Percentiles rank a stretch among this genome's conserved stretches.
These are phyloP conservation scores for Pelochelys cantorii DNA, from an alignment of 2,797 vertebrate genomes.

Conservation along the genomic window DNA sequence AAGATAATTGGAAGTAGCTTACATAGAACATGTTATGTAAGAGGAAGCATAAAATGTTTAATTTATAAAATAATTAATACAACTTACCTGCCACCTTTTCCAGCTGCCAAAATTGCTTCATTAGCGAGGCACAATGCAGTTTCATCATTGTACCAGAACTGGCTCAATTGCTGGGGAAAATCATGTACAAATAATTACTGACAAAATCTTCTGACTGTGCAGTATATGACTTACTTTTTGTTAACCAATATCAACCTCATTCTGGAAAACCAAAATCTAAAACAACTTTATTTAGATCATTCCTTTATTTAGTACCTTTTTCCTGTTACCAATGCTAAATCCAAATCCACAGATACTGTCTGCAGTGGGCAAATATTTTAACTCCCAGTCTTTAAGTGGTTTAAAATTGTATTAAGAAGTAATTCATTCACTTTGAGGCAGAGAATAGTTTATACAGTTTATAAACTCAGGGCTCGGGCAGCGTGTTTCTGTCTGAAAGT, in stretches of 20 bases:
- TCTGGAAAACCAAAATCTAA: background rate
- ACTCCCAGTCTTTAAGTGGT: background rate
- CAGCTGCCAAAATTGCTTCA: constrained; percentile 86
- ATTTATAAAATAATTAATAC: background rate
- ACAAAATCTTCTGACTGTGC: background rate
- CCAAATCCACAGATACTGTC: background rate
- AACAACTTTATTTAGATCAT: background rate
- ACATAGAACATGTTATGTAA: background rate
- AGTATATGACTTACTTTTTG: background rate
- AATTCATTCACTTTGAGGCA: background rate
- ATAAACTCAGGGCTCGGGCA: no score
- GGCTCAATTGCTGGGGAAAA: constrained; percentile 89
- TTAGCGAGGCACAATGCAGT: constrained; percentile 88
- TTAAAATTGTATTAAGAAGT: background rate
- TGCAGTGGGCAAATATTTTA: background rate
- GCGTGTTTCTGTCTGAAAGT: no score
- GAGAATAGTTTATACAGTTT: background rate
- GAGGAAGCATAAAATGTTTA: background rate
- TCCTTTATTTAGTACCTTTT: background rate
- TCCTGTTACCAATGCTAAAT: background rate
- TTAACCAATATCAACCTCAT: background rate
- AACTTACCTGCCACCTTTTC: constrained; percentile 89
- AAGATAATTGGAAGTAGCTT: background rate
- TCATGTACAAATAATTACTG: background rate
- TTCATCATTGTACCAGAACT: constrained; percentile 96